Base-by-base conservation (phyloP, 2,113 vertebrate species). In the Gambusia affinis region DNA sequence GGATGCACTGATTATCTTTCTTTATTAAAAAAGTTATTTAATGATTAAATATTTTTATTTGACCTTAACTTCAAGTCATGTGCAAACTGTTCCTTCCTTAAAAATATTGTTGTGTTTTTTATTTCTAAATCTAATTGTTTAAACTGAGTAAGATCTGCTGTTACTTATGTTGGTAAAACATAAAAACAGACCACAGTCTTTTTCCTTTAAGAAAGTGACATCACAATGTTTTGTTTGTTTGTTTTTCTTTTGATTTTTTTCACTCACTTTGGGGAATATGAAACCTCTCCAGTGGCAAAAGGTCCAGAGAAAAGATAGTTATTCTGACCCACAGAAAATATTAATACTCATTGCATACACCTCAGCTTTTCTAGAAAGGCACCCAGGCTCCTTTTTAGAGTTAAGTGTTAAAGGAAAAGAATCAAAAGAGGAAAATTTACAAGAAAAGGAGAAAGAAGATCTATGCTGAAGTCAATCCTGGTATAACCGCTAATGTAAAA, bases 1-100 rank as follows among this genome's bases (percentile, higher is more conserved):
- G 88, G 79, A 83, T 79, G 76, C 75, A 60, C 12, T 57, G 30
- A 83, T 61, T 57, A 64, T 75, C 63, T 69, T 74, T 81, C 63
- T 78, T 42, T 77, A 87, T 67, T 37, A 80, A 66, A 75, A 60
- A 44, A 72, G 64, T 78, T 70, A 76, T 80, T 81, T 66, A 62
- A 68, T 65, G 31, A 4, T 10, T 54, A 61, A 88, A 51, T 47
- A 51, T 15, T 31, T 19, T 51, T 31, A 22, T 11, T n/a, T 33
- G 3, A 14, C 33, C 39, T 4, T 11, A n/a, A n/a, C 35, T 33
- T 35, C 31, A 19, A 17, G 51, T 24, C 7, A 57, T 8, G 22
- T 57, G 51, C 17, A 24, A 57, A 24, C 19, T n/a, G 8, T 19
- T n/a, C 24, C 51, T 57, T n/a, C 8, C 22, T 24, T 17, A 24